phyloP scores from a whole-genome alignment of 2,113 vertebrate species.

The Dicerorhinus sumatrensis region DNA sequence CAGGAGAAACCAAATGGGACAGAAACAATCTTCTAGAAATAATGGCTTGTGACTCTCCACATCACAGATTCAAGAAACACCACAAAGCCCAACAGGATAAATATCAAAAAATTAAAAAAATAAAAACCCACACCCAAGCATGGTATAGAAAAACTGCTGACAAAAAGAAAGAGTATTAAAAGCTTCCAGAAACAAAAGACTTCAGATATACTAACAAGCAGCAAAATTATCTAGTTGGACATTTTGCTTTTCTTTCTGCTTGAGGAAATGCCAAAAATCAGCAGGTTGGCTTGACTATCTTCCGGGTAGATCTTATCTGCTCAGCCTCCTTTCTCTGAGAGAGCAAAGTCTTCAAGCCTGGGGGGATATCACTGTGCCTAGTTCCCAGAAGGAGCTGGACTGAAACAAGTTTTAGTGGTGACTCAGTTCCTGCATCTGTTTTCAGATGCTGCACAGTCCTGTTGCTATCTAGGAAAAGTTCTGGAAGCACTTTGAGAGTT shows the following conservation, averaged over 20 bases:
- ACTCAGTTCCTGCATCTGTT: neutral
- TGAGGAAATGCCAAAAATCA: neutral
- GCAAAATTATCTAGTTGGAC: neutral
- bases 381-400: neutral
- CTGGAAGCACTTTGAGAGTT: neutral
- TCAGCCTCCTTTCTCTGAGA: neutral
- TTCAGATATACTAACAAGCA: neutral
- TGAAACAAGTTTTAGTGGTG: neutral
- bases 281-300: neutral
- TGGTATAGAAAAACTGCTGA: neutral
- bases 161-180: neutral
- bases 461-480: neutral
- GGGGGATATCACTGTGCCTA: neutral
- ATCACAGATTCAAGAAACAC: neutral
- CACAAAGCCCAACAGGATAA: neutral
- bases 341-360: neutral
- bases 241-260: neutral
- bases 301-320: neutral
- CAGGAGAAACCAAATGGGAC: neutral
- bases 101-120: neutral
- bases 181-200: neutral
- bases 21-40: neutral
- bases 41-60: neutral
- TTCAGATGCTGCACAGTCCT: neutral
- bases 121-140: neutral